Conservation (phyloP, 2,797 vertebrate genomes). For the Toxotes lorentzi region DNA sequence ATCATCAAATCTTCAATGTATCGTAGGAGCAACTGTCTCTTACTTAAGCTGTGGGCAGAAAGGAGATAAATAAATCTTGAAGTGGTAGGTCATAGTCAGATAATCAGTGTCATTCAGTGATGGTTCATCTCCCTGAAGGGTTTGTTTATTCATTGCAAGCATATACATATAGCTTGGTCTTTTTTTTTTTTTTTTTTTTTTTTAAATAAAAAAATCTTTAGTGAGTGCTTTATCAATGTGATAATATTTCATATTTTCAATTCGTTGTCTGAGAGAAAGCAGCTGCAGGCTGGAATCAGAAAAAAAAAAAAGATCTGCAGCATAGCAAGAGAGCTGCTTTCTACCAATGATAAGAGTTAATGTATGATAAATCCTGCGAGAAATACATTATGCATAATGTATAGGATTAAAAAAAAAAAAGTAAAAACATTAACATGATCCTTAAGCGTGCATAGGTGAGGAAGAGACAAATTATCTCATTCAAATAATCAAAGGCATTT, state of each 20-base stretch:
- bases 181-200: neutral
- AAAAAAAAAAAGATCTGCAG: neutral
- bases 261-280: neutral
- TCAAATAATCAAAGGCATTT: conserved; percentile 21
- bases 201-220: neutral
- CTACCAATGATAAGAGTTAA: conserved; percentile 13
- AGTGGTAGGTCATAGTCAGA: conserved; percentile 11
- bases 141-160: neutral
- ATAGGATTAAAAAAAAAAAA: too few species aligned
- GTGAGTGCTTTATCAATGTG: neutral
- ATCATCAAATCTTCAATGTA: conserved; percentile 17
- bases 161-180: neutral
- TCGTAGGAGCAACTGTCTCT: conserved; percentile 22
- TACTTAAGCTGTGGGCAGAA: conserved; percentile 30
- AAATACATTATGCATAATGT: too few species aligned
- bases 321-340: neutral
- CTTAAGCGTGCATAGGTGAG: conserved; percentile 21
- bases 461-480: conserved; percentile 32
- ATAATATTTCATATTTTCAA: neutral
- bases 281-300: neutral
- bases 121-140: neutral
- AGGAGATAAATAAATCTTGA: neutral
- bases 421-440: too few species aligned
- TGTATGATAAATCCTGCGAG: too few species aligned
- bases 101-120: neutral